A percentile compares a stretch with the other conserved stretches of the same genome.
Conservation (phyloP, 1,140 invertebrate species). For the Physella acuta region DNA sequence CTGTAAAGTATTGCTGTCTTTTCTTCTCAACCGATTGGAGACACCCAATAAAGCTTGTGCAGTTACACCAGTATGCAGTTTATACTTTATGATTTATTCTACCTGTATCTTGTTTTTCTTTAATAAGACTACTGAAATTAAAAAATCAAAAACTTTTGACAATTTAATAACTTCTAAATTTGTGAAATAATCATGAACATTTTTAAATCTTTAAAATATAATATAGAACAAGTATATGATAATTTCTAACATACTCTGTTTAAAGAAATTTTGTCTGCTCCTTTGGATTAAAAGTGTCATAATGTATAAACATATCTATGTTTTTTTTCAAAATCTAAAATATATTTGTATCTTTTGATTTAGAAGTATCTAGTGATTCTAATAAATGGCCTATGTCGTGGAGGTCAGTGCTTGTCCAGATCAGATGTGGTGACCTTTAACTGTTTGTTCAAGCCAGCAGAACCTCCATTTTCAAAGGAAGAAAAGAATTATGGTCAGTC, state of each 20-base stretch:
- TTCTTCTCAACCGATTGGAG: constrained; percentile 64
- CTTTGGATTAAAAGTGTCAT: no score
- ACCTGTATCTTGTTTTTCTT: background rate
- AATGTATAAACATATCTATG: no score
- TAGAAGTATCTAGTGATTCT: constrained; percentile 59
- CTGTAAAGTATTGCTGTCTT: constrained; percentile 66
- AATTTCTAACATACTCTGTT: no score
- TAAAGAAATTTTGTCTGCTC: no score
- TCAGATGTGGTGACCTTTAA: constrained; percentile 66
- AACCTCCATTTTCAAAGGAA: constrained; percentile 2
- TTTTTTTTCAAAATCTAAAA: background rate
- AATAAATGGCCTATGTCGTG: constrained; percentile 57
- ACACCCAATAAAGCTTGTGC: constrained; percentile 52
- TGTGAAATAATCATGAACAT: no score
- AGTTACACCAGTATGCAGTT: constrained; percentile 50
- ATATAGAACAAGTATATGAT: no score
- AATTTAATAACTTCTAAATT: no score
- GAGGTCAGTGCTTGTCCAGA: constrained; percentile 50
- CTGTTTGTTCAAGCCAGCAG: constrained; percentile 67
- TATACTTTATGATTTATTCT: background rate
- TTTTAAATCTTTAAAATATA: no score
- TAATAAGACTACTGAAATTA: background rate
- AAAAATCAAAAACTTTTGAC: no score
- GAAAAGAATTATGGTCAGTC: constrained; percentile 3
- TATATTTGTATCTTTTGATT: constrained; percentile 8